Evolutionary conservation across 1,140 invertebrate species (phyloP), one percentile per base, ranked within the genome.

Genomic region (Drosophila novamexicana): DNA sequence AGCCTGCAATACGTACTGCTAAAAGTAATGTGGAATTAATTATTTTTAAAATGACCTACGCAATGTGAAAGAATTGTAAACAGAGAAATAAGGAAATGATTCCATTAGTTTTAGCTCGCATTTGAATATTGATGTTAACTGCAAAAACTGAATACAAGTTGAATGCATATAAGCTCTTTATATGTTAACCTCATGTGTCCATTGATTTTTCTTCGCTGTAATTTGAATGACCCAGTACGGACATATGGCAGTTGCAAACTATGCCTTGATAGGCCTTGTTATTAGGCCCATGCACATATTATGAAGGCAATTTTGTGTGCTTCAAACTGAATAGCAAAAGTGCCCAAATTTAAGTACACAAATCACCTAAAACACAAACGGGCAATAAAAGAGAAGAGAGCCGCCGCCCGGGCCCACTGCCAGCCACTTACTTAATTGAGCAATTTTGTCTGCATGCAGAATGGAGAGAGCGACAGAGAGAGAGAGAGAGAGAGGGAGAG

Each of bases 391-490:
- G 39, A 40, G 44, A 53, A 47, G 44, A 40, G 14, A 47, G 61
- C 14, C 12, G 1, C 6, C 37, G 54, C 12, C 36, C 18, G 34
- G 39, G 47, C 16, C 29, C 32, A 65, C 22, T 53, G 6, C n/a
- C 47, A 52, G 49, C 36, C 39, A 76, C 64, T 69, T 63, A 59
- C 65, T 61, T 70, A 84, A 84, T 84, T 79, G 61, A 77, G 56
- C 72, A 69, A 84, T 64, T 77, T 80, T 53, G 37, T 69, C 34
- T 59, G 53, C 57, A 62, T 7, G 49, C 47, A 22, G n/a, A 7
- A 29, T 1, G 16, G 6, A 59, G 16, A 44, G 37, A 36, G 18
- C 14, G 59, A 8, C 12, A 34, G 8, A 37, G 0, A 29, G 9
- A 6, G 8, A 14, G 32, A 18, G 54, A 37, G 29, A 14, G 6